Evolutionary conservation across 2,113 vertebrate genomes (phyloP).

Genomic region (Prionailurus viverrinus): DNA sequence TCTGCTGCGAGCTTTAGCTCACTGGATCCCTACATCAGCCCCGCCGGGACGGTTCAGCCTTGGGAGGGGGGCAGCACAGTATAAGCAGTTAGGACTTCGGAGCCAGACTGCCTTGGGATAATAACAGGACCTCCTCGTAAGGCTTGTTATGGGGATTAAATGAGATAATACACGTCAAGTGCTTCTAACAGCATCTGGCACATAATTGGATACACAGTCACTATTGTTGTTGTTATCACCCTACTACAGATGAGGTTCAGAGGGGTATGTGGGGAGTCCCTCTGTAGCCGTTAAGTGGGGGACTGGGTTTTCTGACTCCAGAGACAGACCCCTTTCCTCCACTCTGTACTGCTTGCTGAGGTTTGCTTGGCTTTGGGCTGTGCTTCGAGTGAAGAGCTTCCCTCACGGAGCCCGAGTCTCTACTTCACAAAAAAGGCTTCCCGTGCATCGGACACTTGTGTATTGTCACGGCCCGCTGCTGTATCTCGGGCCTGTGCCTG

Average conservation of each 20-base stretch:
- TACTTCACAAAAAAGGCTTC: neutral
- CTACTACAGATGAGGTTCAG: neutral
- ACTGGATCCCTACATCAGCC: neutral
- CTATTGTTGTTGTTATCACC: neutral
- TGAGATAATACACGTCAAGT: neutral
- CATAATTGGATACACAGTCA: neutral
- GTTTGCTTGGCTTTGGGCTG: neutral
- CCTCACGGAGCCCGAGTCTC: neutral
- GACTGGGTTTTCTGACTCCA: neutral
- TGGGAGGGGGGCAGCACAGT: neutral
- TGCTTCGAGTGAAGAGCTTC: neutral
- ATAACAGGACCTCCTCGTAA: neutral
- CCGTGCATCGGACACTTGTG: accelerated
- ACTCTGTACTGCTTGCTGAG: neutral
- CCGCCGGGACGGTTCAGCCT: neutral
- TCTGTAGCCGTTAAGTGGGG: neutral
- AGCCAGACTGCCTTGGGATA: neutral
- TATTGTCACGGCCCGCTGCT: neutral
- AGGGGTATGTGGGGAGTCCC: neutral
- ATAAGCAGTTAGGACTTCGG: neutral
- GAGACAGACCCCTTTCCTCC: neutral
- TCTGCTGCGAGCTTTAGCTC: neutral
- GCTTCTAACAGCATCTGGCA: neutral
- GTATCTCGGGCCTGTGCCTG: neutral
- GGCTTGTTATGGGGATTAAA: neutral